Evolutionary conservation across 2,888 invertebrate species (phyloP), one percentile per base, ranked within the genome.

Genomic region (Nycteola revayana): DNA sequence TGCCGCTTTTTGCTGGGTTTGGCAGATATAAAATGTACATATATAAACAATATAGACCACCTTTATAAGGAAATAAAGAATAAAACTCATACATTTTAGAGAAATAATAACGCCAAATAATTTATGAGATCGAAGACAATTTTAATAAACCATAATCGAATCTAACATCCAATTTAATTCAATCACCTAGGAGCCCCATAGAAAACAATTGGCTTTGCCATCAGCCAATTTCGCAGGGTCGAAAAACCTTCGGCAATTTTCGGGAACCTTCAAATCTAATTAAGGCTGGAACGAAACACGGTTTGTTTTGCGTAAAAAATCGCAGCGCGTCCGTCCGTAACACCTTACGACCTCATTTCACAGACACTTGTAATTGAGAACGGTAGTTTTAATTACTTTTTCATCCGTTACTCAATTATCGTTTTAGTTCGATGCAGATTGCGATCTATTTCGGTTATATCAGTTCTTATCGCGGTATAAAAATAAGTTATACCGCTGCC

Each of bases 351-450:
- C 65, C 65, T 59, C 63, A 51, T 63, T 67, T 36, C 53, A 60
- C 26, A 58, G 63, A 41, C 56, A 48, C 45, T 41, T 54, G 35
- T 56, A 62, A 66, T 62, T 58, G 60, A 51, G 45, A 67, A 63
- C 59, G 57, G 65, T 51, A 57, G 53, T 64, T 64, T 57, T 67
- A 65, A 71, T 71, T 71, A 60, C 47, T 56, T 66, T 62, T 54
- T 46, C 54, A 41, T 41, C 49, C 57, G 57, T 60, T 51, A 55
- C 50, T 32, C 42, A 50, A 51, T 51, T 14, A 14, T 3, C 14
- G 14, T 14, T 14, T 14, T 5, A 14, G 14, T 14, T 14, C 5
- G 5, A 14, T 14, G 14, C 14, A 14, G 14, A 14, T 14, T 14
- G 2, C 14, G 14, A 14, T 14, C n/a, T n/a, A n/a, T n/a, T n/a